Base-by-base conservation (phyloP, 2,888 invertebrate genomes). In the Ichneumon xanthorius region DNA sequence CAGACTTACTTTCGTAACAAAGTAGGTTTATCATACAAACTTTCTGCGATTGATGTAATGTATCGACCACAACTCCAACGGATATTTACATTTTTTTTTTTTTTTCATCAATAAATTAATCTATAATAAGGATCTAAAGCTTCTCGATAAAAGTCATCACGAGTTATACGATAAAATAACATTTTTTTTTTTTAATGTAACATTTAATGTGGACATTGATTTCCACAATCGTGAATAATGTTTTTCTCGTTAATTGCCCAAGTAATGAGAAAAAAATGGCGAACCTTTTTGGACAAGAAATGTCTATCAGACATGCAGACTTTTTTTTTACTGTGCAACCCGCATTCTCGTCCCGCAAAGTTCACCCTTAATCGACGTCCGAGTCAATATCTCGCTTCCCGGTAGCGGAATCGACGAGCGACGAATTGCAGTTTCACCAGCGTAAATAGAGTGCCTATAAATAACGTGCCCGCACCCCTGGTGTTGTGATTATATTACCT, bases 401-500 rank as follows among this genome's bases (percentile, higher is more conserved):
- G 71, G 81, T 76, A 50, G 48, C 48, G 7, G 58, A 72, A 80
- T 80, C 86, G 84, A 87, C 86, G 85, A 84, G 84, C 73, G 80
- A 78, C 80, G 85, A 85, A 85, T 85, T 82, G 82, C 83, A 84
- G 70, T 55, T 85, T 72, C 73, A 85, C 83, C 73, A 70, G 71
- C 50, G 82, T 88, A 91, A 92, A 91, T 91, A 91, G 91, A 93
- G 90, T 90, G 91, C 88, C 92, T 92, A 93, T 94, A 93, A 94
- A 94, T 94, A 93, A 94, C 92, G 89, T 86, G 90, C 88, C 92
- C 91, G 91, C 92, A 93, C 93, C 91, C 87, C 88, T 79, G 89
- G 89, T 93, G 93, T 93, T 94, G 92, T 93, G 93, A 94, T 94
- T 93, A 92, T 91, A 93, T 93, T 93, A 93, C 90, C 91, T 87